phyloP scores from a whole-genome alignment of 2,888 invertebrate genomes.

The Diarsia rubi region DNA sequence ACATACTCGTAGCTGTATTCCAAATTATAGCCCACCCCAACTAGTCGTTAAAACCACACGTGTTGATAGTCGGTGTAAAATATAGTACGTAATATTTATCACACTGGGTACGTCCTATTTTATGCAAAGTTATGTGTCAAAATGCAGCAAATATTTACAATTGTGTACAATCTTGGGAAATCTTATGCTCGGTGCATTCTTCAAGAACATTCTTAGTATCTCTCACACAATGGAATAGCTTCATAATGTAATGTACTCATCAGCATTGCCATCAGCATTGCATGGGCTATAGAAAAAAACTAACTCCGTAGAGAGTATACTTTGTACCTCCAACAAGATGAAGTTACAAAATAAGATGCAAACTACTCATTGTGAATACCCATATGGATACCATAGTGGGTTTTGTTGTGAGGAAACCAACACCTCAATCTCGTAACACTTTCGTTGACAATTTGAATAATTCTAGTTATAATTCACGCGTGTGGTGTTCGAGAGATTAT shows the following conservation, averaged over 20 bases:
- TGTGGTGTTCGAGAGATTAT: not conserved
- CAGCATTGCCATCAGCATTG: slow-evolving; percentile 17
- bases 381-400: not conserved
- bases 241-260: slow-evolving; percentile 35
- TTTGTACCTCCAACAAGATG: slow-evolving; percentile 6
- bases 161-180: slow-evolving; percentile 23
- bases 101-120: slow-evolving; percentile 3
- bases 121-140: slow-evolving; percentile 13
- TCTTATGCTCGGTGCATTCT: slow-evolving; percentile 16
- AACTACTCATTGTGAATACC: not conserved
- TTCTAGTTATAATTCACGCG: not conserved
- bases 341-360: not conserved
- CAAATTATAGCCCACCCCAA: not conserved
- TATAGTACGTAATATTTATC: not conserved
- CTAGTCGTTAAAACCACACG: too few species aligned
- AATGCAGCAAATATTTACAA: slow-evolving; percentile 19
- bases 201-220: slow-evolving; percentile 29
- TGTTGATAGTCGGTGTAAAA: not conserved
- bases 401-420: not conserved
- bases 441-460: not conserved
- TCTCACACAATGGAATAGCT: slow-evolving; percentile 42
- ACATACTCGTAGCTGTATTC: not conserved
- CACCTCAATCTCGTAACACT: not conserved
- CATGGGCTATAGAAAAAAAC: not conserved
- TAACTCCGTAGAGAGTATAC: not conserved